These are phyloP conservation scores for Aquatica leii DNA, from an alignment of 2,888 invertebrate species.

Conservation along the genomic window DNA sequence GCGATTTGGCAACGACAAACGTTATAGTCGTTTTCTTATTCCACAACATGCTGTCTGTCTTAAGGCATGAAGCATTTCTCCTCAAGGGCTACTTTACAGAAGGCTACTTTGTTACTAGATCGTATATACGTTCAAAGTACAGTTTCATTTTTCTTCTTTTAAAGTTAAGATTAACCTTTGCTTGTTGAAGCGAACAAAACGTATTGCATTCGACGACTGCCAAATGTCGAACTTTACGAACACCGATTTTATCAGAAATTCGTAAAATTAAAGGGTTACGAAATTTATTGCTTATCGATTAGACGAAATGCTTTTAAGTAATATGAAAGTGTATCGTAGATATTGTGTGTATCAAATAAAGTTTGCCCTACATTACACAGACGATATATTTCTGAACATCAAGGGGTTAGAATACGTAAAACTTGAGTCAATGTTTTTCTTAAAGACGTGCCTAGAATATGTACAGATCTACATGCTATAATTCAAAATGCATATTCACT, in stretches of 20 bases:
- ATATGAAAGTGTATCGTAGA: background rate
- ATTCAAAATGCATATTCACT: constrained; percentile 16
- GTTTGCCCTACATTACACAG: background rate
- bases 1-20: constrained; percentile 50
- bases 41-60: constrained; percentile 36
- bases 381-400: background rate
- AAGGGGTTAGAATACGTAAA: constrained; percentile 7
- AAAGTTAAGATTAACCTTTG: constrained; percentile 32
- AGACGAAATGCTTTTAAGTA: constrained; percentile 2
- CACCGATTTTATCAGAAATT: constrained; percentile 30
- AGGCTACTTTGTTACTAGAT: constrained; percentile 36
- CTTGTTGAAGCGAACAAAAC: constrained; percentile 35
- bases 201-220: constrained; percentile 28
- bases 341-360: background rate
- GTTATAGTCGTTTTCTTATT: constrained; percentile 44
- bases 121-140: constrained; percentile 30
- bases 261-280: constrained; percentile 32
- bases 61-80: constrained; percentile 29
- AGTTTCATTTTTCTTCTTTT: constrained; percentile 38
- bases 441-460: constrained; percentile 7
- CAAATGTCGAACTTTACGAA: constrained; percentile 24
- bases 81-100: constrained; percentile 35
- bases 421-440: constrained; percentile 16
- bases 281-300: constrained; percentile 38
- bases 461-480: background rate